Evolutionary conservation across 2,797 vertebrate genomes (phyloP).

Genomic region (Myiotriccus ornatus): DNA sequence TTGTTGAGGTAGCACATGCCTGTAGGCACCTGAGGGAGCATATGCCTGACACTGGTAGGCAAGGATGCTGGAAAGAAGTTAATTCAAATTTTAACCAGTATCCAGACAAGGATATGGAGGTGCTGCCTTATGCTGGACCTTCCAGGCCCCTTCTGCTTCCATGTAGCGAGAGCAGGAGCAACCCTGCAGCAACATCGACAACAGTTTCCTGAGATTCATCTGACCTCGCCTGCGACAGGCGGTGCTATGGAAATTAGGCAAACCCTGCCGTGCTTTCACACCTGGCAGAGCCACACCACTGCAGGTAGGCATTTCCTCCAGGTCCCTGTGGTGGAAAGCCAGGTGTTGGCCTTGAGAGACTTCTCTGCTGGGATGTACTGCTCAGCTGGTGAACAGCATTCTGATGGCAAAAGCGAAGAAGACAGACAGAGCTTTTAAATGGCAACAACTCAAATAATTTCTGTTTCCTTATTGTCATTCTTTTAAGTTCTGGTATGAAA

Average conservation of each 20-base stretch:
- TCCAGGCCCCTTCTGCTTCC: background rate
- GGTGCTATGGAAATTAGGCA: background rate
- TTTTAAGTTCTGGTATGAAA: background rate
- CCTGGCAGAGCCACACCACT: background rate
- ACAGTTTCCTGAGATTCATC: background rate
- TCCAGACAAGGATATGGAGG: background rate
- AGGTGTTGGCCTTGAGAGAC: background rate
- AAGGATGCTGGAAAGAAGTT: background rate
- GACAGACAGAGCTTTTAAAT: background rate
- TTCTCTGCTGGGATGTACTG: background rate
- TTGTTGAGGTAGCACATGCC: background rate
- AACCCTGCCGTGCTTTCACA: background rate
- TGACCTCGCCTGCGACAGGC: accelerated
- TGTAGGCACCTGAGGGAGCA: background rate
- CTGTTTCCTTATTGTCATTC: background rate
- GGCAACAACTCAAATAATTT: background rate
- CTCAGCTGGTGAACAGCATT: background rate
- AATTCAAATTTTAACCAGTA: background rate
- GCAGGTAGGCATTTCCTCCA: background rate
- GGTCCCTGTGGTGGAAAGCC: accelerated
- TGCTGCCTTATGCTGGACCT: background rate
- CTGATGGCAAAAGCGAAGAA: background rate
- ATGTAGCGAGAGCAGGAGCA: background rate
- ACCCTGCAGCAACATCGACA: background rate
- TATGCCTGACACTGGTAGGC: background rate